A percentile compares a stretch with the other conserved stretches of the same genome.
phyloP scores from a whole-genome alignment of 1,140 invertebrate species.

The Lanistes nyassanus region DNA sequence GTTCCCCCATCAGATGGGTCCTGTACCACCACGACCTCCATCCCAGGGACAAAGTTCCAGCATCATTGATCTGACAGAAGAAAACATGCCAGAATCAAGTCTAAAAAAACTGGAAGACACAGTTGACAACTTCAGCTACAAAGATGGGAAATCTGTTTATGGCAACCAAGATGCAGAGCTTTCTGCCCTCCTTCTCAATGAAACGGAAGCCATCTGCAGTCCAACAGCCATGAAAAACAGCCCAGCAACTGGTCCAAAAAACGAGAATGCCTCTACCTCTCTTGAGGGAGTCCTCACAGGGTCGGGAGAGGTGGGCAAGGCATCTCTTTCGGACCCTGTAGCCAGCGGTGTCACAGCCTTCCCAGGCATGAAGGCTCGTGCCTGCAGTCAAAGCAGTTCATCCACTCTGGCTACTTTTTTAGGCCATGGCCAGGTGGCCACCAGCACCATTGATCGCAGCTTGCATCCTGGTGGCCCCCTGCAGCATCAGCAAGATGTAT shows the following conservation, averaged over 20 bases:
- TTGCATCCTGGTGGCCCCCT: slow-evolving; percentile 26
- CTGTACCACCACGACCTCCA: slow-evolving; percentile 15
- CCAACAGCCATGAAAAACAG: slow-evolving; percentile 33
- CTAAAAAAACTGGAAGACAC: slow-evolving; percentile 57
- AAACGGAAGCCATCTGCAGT: slow-evolving; percentile 19
- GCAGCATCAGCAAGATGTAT: slow-evolving; percentile 37
- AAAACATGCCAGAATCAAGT: slow-evolving; percentile 49
- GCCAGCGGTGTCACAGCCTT: not conserved
- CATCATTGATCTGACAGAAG: slow-evolving; percentile 55
- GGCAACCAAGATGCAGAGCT: slow-evolving; percentile 31
- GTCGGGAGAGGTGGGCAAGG: slow-evolving; percentile 55
- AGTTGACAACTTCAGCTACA: slow-evolving; percentile 56
- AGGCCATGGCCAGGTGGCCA: slow-evolving; percentile 10
- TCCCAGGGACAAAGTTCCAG: slow-evolving; percentile 29
- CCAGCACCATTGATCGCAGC: slow-evolving; percentile 6
- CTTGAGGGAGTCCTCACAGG: slow-evolving; percentile 59
- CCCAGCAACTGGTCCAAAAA: slow-evolving; percentile 53
- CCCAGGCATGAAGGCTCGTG: slow-evolving; percentile 20
- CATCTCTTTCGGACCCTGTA: slow-evolving; percentile 27
- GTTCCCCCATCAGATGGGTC: slow-evolving; percentile 22
- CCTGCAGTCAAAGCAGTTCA: slow-evolving; percentile 18
- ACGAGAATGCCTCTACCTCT: slow-evolving; percentile 62
- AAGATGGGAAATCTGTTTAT: slow-evolving; percentile 39
- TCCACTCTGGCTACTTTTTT: slow-evolving; percentile 18
- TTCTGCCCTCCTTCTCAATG: slow-evolving; percentile 25